Evolutionary conservation across 1,140 invertebrate genomes (phyloP), one percentile per base, ranked within the genome.

Genomic region (Euura lappo): DNA sequence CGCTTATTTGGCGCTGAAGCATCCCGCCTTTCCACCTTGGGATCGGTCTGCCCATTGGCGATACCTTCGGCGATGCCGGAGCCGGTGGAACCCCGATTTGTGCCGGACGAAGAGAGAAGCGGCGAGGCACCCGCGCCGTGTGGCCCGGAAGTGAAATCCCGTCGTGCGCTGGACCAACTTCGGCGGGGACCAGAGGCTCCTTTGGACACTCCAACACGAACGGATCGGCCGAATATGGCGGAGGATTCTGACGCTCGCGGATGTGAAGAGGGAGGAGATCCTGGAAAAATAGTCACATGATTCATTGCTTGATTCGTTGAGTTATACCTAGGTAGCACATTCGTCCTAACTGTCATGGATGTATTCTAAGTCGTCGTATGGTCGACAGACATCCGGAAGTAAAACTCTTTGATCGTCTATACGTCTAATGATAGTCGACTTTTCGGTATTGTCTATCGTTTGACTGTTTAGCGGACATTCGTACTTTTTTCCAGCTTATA

Each of bases 1-100:
- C 81, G 51, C 77, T 81, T 8, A 85, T 83, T 46, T 87, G 86
- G 0, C 86, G 76, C 45, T 87, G 86, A 0, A 88, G 73, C 76
- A 87, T 77, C 3, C 84, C 84, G 6, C 83, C 85, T 60, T 83
- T 85, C 87, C 85, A 87, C 7, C 83, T 75, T 0, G 85, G 85
- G 65, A 84, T 43, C 10, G 76, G 76, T 75, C 84, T 86, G 0
- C 67, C 44, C 0, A 67, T 66, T 1, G 72, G 76, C 5, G 71
- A 45, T 11, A 51, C 45, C 0, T 45, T 65, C n/a, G 43, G 45
- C 0, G 45, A 70, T 2, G 73, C 2, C 3, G 74, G 44, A n/a
- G 71, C 68, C 3, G 77, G 77, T 10, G 75, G 72, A 13, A 79
- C 72, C 3, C 80, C 82, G 2, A 80, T 68, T 70, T 83, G 80